A percentile compares a stretch with the other conserved stretches of the same genome.
These are phyloP conservation scores for Cephus pygmeus DNA, from an alignment of 2,888 invertebrate species.

Conservation along the genomic window DNA sequence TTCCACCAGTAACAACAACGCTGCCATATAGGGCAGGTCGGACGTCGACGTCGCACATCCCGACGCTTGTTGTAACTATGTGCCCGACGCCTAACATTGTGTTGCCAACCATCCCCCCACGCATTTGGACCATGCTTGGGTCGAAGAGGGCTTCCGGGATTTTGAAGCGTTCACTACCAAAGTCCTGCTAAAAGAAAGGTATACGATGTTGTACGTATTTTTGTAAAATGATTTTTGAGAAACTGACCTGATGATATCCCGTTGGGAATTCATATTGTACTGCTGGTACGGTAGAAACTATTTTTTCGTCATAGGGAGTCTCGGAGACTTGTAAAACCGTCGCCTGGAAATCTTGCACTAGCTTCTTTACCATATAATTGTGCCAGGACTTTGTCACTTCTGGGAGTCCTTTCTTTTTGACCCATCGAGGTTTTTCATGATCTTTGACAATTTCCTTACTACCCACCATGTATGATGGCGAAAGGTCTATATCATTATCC, in stretches of 20 bases:
- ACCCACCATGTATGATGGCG: conserved; percentile 80
- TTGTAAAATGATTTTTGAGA: background rate
- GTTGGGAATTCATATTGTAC: conserved; percentile 97
- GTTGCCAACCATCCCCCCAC: conserved; percentile 70
- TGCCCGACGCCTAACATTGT: conserved; percentile 92
- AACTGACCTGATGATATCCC: conserved; percentile 84
- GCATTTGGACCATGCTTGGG: conserved; percentile 71
- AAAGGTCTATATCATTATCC: conserved; percentile 76
- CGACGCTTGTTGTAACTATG: conserved; percentile 87
- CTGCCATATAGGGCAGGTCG: conserved; percentile 94
- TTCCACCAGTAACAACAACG: conserved; percentile 96
- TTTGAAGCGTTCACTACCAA: conserved; percentile 91
- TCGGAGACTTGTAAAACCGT: conserved; percentile 87
- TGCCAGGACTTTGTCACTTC: conserved; percentile 93
- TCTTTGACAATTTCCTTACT: conserved; percentile 93
- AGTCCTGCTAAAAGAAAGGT: conserved; percentile 71
- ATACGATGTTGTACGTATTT: background rate
- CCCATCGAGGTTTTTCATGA: conserved; percentile 88
- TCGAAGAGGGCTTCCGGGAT: conserved; percentile 97
- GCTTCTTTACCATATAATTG: conserved; percentile 91
- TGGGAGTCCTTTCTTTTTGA: conserved; percentile 77
- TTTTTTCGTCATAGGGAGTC: conserved; percentile 88
- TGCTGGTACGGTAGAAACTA: conserved; percentile 88
- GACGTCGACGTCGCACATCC: conserved; percentile 98
- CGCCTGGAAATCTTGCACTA: conserved; percentile 80